These are phyloP conservation scores for Pyrochroa serraticornis DNA, from an alignment of 2,888 invertebrate species.

Conservation along the genomic window DNA sequence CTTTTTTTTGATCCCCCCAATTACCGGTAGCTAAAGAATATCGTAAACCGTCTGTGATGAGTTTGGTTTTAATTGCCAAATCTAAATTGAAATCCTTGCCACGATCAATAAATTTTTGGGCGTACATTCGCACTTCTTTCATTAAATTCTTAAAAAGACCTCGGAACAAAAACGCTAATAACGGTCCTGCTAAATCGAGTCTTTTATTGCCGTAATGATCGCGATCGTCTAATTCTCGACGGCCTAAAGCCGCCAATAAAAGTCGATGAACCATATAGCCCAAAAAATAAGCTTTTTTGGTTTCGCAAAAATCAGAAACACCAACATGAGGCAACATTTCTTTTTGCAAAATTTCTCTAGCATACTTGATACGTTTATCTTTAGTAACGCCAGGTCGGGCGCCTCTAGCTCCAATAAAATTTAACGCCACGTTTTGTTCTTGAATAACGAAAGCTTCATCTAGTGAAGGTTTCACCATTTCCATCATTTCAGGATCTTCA, in stretches of 20 bases:
- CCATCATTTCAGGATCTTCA: conserved; percentile 99
- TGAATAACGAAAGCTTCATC: conserved; percentile 99
- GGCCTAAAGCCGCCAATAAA: conserved; percentile 88
- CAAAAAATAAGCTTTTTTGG: conserved; percentile 98
- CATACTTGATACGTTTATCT: conserved; percentile 99
- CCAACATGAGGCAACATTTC: conserved; percentile 99
- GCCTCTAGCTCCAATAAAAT: conserved; percentile 98
- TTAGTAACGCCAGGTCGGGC: conserved; percentile 98
- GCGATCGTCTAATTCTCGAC: conserved; percentile 97
- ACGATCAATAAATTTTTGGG: conserved; percentile 98
- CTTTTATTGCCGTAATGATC: conserved; percentile 99
- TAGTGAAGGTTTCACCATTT: conserved; percentile 98
- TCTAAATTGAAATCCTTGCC: conserved; percentile 99
- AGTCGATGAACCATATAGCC: conserved; percentile 99
- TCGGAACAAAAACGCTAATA: conserved; percentile 95
- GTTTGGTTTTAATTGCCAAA: conserved; percentile 93
- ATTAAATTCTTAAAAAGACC: conserved; percentile 94
- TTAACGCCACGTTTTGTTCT: conserved; percentile 97
- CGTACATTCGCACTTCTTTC: conserved; percentile 98
- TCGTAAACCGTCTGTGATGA: conserved; percentile 96
- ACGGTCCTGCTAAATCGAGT: conserved; percentile 95
- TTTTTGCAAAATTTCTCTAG: conserved; percentile 98
- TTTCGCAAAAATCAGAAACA: conserved; percentile 99
- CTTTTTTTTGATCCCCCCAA: conserved; percentile 99
- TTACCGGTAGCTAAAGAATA: conserved; percentile 99